These are phyloP conservation scores for Apodemus agrarius DNA, from an alignment of 2,797 vertebrate genomes.

Conservation along the genomic window DNA sequence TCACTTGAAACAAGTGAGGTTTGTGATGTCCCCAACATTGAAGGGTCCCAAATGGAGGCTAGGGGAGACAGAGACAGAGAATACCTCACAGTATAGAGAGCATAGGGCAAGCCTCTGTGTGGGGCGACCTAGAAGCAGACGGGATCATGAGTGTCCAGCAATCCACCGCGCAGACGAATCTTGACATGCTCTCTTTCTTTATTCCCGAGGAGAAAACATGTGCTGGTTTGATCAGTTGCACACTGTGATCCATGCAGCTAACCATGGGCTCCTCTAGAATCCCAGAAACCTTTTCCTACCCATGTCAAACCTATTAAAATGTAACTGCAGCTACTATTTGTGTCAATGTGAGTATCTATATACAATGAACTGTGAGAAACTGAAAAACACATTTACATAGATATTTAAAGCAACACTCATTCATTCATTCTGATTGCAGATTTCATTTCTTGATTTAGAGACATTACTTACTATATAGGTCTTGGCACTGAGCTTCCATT, in stretches of 20 bases:
- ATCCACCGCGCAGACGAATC: neutral
- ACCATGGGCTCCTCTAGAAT: neutral
- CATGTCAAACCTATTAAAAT: constrained; percentile 23
- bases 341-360: neutral
- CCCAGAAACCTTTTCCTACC: neutral
- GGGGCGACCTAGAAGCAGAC: neutral
- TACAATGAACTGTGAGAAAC: neutral
- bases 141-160: neutral
- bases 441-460: constrained; percentile 35
- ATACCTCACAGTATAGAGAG: neutral
- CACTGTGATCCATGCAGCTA: neutral
- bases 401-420: neutral
- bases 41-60: neutral
- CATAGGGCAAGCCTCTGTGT: neutral
- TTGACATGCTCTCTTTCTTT: neutral
- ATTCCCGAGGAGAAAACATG: neutral
- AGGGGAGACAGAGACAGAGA: neutral
- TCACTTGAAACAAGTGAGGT: neutral
- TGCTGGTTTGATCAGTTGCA: neutral
- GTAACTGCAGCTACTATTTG: neutral
- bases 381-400: neutral
- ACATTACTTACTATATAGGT: neutral
- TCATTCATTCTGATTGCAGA: constrained; percentile 21
- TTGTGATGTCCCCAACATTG: neutral
- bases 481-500: neutral